Evolutionary conservation across 2,888 invertebrate species (phyloP).

Genomic region (Lepidocyrtinus sp.): DNA sequence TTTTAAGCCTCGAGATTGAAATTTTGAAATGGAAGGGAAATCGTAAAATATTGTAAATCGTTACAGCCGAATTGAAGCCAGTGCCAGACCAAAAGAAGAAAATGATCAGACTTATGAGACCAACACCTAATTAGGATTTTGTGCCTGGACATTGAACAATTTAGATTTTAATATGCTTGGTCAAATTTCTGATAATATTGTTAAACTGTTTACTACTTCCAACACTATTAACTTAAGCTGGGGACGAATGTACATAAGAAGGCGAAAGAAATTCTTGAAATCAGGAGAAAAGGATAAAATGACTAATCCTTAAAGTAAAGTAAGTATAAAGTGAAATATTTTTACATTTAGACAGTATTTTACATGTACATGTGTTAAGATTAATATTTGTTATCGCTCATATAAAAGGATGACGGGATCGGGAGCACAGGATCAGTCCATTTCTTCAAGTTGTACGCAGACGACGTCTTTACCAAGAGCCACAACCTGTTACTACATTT

Average conservation of each 20-base stretch:
- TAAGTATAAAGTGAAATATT: not conserved
- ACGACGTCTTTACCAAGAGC: constrained; percentile 10
- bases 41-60: too few species aligned
- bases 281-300: not conserved
- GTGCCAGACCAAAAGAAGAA: too few species aligned
- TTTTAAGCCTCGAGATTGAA: too few species aligned
- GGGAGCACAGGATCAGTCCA: constrained; percentile 42
- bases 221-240: not conserved
- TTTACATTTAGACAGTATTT: not conserved
- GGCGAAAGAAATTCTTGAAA: not conserved
- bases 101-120: too few species aligned
- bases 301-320: not conserved
- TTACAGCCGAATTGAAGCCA: too few species aligned
- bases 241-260: not conserved
- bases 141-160: too few species aligned
- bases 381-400: not conserved
- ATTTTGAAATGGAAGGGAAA: too few species aligned
- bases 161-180: not conserved
- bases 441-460: constrained; percentile 17
- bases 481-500: not conserved
- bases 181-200: not conserved
- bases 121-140: too few species aligned
- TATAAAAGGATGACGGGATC: constrained; percentile 50
- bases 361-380: not conserved
- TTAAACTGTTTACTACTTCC: not conserved